Evolutionary conservation across 2,113 vertebrate species (phyloP), one percentile per base, ranked within the genome.

Genomic region (Megaptera novaeangliae): DNA sequence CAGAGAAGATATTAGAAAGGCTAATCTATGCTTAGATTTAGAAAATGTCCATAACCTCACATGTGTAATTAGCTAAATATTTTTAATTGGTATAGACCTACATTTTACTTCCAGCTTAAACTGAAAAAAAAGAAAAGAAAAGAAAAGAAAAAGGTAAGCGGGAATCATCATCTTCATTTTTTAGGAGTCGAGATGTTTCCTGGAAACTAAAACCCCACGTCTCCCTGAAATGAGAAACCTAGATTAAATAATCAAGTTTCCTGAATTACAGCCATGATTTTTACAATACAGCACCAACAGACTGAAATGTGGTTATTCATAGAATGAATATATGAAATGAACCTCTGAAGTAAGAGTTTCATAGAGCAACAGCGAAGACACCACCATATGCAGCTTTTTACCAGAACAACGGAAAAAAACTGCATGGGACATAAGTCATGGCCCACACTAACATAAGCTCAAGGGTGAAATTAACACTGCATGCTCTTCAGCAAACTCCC

Each of bases 401-500:
- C 3, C 69, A 52, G 25, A 29, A 21, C 0, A 63, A 72, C 14
- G 59, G 18, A 59, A 39, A 85, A 23, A 36, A 61, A 9, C 27
- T 49, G 52, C 21, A 17, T 0, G 9, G 49, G 27, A 34, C 14
- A 1, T 10, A 69, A 59, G 9, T 18, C 39, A 61, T 0, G 11
- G 39, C 12, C 87, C 71, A 69, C 0, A 41, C 23, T 69, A 46
- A 41, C 11, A 31, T 0, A 55, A 86, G 8, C 3, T 5, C 17
- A 2, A 15, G 29, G 17, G 14, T 11, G 57, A 69, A 39, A 72
- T 15, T 21, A 41, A 14, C 0, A 8, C 29, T 3, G 39, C 13
- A 2, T 4, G 12, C 25, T 17, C 69, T 78, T 34, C 10, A 66
- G 27, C 21, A 5, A 6, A 39, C 27, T 8, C 23, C 0, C 10